These are phyloP conservation scores for Aplocera efformata DNA, from an alignment of 2,888 invertebrate species.

Conservation along the genomic window DNA sequence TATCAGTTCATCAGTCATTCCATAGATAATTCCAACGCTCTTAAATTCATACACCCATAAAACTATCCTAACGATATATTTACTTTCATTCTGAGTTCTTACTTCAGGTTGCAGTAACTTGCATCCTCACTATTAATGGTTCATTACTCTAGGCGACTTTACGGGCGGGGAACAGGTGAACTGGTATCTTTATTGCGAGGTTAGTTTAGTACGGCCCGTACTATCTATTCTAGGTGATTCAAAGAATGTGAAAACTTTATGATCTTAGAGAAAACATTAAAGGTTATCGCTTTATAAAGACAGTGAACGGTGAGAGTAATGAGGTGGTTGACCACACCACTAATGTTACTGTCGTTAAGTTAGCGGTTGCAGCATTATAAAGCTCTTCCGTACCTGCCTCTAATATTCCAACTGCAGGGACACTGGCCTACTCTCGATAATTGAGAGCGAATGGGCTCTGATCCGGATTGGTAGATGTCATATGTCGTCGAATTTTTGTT, in stretches of 20 bases:
- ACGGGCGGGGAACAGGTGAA: slow-evolving; percentile 27
- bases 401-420: too few species aligned
- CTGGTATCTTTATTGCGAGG: slow-evolving; percentile 29
- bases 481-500: too few species aligned
- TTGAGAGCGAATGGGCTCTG: too few species aligned
- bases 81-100: not conserved
- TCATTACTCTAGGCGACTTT: slow-evolving; percentile 32
- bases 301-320: too few species aligned
- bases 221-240: slow-evolving; percentile 6
- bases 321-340: too few species aligned
- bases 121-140: slow-evolving; percentile 29
- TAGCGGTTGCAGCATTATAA: too few species aligned
- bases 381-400: too few species aligned
- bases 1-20: too few species aligned
- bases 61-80: not conserved
- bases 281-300: too few species aligned
- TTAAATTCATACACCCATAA: not conserved
- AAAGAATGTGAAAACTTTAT: not conserved
- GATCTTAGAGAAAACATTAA: not conserved
- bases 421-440: too few species aligned
- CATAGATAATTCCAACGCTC: not conserved
- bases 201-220: slow-evolving; percentile 21
- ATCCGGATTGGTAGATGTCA: too few species aligned
- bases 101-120: slow-evolving; percentile 25
- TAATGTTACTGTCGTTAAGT: too few species aligned